Conservation (phyloP, 2,113 vertebrate genomes). For the Eulemur macaco region DNA sequence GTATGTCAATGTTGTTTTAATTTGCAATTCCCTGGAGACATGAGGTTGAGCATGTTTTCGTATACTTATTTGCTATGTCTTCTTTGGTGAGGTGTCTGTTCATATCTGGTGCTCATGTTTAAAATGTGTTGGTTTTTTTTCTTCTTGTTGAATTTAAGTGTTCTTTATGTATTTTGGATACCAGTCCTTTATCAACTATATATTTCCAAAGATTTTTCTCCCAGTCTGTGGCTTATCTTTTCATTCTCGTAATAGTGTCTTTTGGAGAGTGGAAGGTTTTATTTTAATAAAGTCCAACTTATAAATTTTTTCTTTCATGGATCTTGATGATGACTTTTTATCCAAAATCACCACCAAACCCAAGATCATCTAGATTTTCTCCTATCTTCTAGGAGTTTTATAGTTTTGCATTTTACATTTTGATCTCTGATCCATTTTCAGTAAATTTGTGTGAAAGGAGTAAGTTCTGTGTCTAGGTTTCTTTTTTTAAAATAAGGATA, state of each 20-base stretch:
- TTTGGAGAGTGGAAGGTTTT: not conserved
- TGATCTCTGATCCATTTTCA: not conserved
- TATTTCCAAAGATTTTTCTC: conserved; percentile 16
- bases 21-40: not conserved
- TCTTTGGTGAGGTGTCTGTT: not conserved
- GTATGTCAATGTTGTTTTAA: not conserved
- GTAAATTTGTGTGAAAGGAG: not conserved
- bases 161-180: conserved; percentile 6
- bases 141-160: not conserved
- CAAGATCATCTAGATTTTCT: not conserved
- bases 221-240: not conserved
- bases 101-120: not conserved
- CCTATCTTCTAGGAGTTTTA: not conserved
- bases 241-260: not conserved
- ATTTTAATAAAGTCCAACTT: conserved; percentile 7
- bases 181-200: not conserved
- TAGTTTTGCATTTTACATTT: not conserved
- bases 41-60: not conserved
- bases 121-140: not conserved
- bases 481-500: not conserved
- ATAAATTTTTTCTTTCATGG: not conserved
- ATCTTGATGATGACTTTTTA: not conserved
- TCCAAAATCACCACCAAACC: not conserved
- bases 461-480: not conserved
- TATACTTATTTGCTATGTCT: not conserved